Evolutionary conservation across 2,113 vertebrate species (phyloP), one percentile per base, ranked within the genome.

Genomic region (Syngnathoides biaculeatus): DNA sequence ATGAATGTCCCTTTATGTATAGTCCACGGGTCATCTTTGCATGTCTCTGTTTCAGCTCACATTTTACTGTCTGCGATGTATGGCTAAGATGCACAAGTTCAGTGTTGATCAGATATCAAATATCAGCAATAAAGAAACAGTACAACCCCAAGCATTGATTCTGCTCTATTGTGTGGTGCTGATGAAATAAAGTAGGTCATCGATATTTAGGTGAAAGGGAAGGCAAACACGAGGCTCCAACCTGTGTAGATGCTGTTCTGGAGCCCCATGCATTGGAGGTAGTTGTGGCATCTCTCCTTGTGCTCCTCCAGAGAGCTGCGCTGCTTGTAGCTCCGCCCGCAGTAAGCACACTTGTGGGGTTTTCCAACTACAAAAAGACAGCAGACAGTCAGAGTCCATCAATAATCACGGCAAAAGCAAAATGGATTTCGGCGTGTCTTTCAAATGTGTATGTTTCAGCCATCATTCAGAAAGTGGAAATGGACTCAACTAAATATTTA

Each of bases 251-350:
- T 91, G 83, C 90, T 93, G 89, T 93, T 93, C 65, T 96, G 94
- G 60, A 97, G 93, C 22, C 95, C 95, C 95, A 98, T 98, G 87
- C 91, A 96, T 83, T 99, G 95, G 75, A 98, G 92, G 91, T 99
- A 98, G 90, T 98, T 98, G 90, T 99, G 97, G 69, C 97, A 99
- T 6, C 97, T 89, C 89, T 99, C 97, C 84, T 99, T 99, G 86
- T 99, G 97, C 83, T 99, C 97, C 91, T 99, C 97, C 64, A 99
- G 89, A 67, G 97, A 98, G 86, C 97, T 98, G 76, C 97, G 94
- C 88, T 99, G 97, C 75, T 99, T 99, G 83, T 99, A 99, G 77
- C 97, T 99, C 81, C 97, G 93, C 61, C 97, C 97, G 85, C 97
- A 99, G 76, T 98, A 98, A 64, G 95, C 96, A 90, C 97, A 99